Evolutionary conservation across 2,797 vertebrate genomes (phyloP), one percentile per base, ranked within the genome.

Genomic region (Nyctibius grandis): DNA sequence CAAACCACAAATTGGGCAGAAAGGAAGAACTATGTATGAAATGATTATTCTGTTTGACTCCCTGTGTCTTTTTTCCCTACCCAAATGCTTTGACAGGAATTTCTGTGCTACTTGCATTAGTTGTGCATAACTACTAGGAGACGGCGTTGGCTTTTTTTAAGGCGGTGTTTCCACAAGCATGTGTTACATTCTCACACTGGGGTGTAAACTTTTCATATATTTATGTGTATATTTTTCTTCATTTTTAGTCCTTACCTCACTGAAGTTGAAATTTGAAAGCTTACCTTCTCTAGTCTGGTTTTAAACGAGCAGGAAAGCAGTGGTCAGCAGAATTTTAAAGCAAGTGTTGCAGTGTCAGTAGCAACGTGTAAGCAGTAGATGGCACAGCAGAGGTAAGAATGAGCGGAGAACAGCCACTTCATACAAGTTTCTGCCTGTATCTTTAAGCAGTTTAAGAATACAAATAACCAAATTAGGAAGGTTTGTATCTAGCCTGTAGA

Each of bases 321-420:
- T 10, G 44, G n/a, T 51, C 68, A 68, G 45, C 18, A 60, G 44
- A 31, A 38, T 14, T 34, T 40, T 65, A 38, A 68, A 26, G 14
- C 11, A 6, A 23, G 22, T 57, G 15, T 78, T 53, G 8, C 1
- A 18, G 47, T 28, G 69, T 83, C 76, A 97, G 67, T 94, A 81
- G 67, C 96, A 90, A 50, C 31, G 42, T 88, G 9, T 50, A 82
- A 96, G 96, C 98, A 95, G 97, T 97, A 98, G 98, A 93, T 98
- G 98, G 98, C 98, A 95, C 94, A 97, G 96, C 63, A 97, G 97
- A 97, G 87, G 67, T 92, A 93, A 6, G 42, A 97, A 98, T 95
- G 69, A 80, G 50, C 51, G 3, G 40, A 51, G 40, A 53, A 8
- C 12, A 51, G 33, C 3, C 36, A 2, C 53, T 36, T 59, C 31